phyloP scores from a whole-genome alignment of 2,888 invertebrate species.

The Brachyptera putata region DNA sequence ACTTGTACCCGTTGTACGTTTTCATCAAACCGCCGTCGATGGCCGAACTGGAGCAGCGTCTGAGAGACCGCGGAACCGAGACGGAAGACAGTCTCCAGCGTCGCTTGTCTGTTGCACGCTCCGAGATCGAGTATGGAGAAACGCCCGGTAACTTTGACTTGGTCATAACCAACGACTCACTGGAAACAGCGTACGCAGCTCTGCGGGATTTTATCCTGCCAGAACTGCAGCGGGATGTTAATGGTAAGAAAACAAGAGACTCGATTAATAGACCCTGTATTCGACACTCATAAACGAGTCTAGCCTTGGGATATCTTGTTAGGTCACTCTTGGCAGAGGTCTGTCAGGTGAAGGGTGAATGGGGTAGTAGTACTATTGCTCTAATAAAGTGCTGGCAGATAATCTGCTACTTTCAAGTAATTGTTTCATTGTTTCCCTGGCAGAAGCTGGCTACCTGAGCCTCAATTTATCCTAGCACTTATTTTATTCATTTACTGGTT shows the following conservation, averaged over 20 bases:
- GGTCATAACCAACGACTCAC: constrained; percentile 74
- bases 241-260: constrained; percentile 11
- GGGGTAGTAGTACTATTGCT: too few relatives aligned
- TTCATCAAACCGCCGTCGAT: constrained; percentile 92
- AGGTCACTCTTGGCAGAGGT: too few relatives aligned
- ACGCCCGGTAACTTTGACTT: constrained; percentile 65
- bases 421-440: too few relatives aligned
- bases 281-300: constrained; percentile 6
- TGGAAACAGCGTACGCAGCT: constrained; percentile 71
- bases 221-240: constrained; percentile 13
- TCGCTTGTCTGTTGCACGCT: constrained; percentile 70
- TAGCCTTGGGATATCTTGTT: too few relatives aligned
- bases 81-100: constrained; percentile 77
- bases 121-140: constrained; percentile 78
- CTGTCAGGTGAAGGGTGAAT: too few relatives aligned
- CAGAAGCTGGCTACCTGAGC: too few relatives aligned
- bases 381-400: too few relatives aligned
- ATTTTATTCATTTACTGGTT: too few relatives aligned
- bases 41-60: constrained; percentile 66
- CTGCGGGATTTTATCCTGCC: constrained; percentile 25
- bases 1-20: constrained; percentile 77
- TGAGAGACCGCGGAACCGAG: constrained; percentile 81
- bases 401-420: too few relatives aligned
- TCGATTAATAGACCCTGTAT: background rate
- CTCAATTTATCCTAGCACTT: too few relatives aligned